phyloP scores from a whole-genome alignment of 1,140 invertebrate species.

The Bombus soroeensis region DNA sequence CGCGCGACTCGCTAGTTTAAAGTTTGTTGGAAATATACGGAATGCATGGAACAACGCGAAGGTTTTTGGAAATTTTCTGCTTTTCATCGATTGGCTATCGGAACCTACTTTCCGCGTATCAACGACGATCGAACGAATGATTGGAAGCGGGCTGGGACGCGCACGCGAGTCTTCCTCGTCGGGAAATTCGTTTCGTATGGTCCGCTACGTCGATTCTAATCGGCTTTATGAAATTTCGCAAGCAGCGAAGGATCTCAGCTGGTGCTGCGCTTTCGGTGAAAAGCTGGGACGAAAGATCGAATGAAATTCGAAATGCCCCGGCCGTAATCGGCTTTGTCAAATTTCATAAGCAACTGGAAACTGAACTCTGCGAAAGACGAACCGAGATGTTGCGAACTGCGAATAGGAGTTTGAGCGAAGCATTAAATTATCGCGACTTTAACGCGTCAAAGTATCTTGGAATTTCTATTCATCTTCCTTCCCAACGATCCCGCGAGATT shows the following conservation, averaged over 20 bases:
- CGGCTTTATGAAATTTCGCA: constrained; percentile 18
- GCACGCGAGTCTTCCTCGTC: background rate
- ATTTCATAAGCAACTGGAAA: constrained; percentile 1
- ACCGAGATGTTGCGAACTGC: background rate
- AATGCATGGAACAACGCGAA: too few species aligned
- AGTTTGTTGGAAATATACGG: too few species aligned
- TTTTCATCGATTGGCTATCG: too few species aligned
- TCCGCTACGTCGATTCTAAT: background rate
- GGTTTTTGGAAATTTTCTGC: too few species aligned
- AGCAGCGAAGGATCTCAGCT: background rate
- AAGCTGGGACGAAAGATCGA: background rate
- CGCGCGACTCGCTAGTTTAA: too few species aligned
- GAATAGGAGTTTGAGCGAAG: background rate
- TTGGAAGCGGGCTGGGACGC: background rate
- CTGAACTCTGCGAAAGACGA: background rate
- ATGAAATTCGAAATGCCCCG: background rate
- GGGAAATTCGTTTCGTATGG: background rate
- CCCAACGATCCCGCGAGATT: too few species aligned
- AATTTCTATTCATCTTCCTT: too few species aligned
- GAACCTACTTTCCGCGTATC: too few species aligned
- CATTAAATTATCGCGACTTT: background rate
- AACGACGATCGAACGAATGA: background rate
- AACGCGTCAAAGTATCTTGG: too few species aligned
- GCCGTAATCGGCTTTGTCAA: constrained; percentile 17
- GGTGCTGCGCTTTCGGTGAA: background rate